Conservation (phyloP, 2,888 invertebrate genomes). For the Boloria selene region DNA sequence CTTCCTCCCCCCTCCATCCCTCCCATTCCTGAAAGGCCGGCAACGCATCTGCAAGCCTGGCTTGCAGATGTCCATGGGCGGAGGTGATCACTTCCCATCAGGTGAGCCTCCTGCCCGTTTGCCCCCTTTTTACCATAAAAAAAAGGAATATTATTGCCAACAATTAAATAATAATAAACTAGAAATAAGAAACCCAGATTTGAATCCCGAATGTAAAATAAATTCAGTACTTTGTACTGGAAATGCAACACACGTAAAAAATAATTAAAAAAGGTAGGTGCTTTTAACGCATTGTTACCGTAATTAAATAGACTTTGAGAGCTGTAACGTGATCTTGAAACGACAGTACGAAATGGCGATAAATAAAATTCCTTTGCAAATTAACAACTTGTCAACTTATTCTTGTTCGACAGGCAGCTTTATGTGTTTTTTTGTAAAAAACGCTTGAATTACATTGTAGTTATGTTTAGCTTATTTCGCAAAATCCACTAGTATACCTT, state of each 20-base stretch:
- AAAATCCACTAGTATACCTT: not conserved
- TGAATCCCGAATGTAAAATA: not conserved
- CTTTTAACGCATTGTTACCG: conserved; percentile 11
- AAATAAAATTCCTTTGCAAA: conserved; percentile 10
- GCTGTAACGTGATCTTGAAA: conserved; percentile 3
- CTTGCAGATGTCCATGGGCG: too few species aligned
- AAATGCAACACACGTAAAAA: not conserved
- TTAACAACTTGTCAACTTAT: not conserved
- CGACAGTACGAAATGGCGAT: not conserved
- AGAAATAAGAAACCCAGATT: too few species aligned
- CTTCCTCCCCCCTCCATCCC: too few species aligned
- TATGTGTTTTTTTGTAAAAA: not conserved
- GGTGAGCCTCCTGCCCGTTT: too few species aligned
- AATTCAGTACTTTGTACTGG: not conserved
- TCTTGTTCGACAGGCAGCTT: not conserved
- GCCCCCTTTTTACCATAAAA: too few species aligned
- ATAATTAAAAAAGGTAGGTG: conserved; percentile 6
- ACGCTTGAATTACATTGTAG: too few species aligned
- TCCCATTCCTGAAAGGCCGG: too few species aligned
- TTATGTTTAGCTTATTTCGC: too few species aligned
- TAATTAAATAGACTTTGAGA: conserved; percentile 9
- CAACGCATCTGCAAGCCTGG: too few species aligned
- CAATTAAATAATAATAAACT: too few species aligned
- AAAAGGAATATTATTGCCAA: too few species aligned
- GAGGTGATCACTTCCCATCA: too few species aligned